Evolutionary conservation across 2,113 vertebrate species (phyloP), one percentile per base, ranked within the genome.

Genomic region (Tapirus terrestris): DNA sequence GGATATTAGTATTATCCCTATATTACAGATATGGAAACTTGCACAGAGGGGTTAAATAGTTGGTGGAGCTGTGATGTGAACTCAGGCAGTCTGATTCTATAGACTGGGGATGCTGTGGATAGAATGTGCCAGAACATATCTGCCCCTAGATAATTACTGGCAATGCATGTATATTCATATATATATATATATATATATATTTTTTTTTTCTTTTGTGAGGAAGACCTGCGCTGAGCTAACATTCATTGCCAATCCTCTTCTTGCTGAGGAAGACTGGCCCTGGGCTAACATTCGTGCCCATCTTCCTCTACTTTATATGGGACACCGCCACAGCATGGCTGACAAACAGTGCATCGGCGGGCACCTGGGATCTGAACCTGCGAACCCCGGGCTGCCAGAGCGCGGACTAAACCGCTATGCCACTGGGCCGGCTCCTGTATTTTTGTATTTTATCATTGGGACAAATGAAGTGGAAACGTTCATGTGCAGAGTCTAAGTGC

Each of bases 401-500:
- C 39, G 39, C 4, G 39, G 39, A 39, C 39, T 39, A 39, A 39
- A 39, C 39, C 39, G 39, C 39, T 39, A 39, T 39, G 39, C 39
- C 39, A 39, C 39, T 39, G 39, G 39, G 39, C 39, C 39, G 39
- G 39, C 39, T 39, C 39, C 39, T 4, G 39, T 39, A 27, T 92
- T 94, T 89, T 77, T 94, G 61, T 89, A 39, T 60, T 96, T 61
- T 88, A 61, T 90, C 10, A 39, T 96, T 94, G 97, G 20, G 23
- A 86, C 31, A 63, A 43, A 10, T 89, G 60, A 81, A 80, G 12
- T 75, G n/a, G 70, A 80, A 56, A 68, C 25, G 45, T 81, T 53
- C 43, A 45, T 77, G 31, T 86, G 51, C 48, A 91, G 31, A 63
- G 53, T 84, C 33, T 93, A 21, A 68, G 45, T 86, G 12, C 60